These are phyloP conservation scores for Hippocampus abdominalis DNA, from an alignment of 2,113 vertebrate species.

Conservation along the genomic window DNA sequence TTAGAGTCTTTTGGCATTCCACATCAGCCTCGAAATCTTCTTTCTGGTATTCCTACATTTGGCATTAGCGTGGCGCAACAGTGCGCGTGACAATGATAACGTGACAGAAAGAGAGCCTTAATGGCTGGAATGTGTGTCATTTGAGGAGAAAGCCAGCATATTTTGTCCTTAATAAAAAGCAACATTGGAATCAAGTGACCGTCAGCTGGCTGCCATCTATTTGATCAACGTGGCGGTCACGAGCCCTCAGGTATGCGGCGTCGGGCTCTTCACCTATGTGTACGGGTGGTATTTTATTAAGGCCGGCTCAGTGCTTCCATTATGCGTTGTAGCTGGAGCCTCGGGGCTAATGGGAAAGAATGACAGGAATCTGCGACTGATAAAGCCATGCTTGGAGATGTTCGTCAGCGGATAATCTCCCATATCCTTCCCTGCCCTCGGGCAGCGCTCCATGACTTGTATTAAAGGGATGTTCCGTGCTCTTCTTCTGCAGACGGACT, in stretches of 20 bases:
- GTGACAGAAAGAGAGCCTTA: conserved; percentile 12
- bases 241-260: conserved; percentile 82
- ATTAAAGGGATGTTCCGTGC: conserved; percentile 3
- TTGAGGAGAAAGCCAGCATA: conserved; percentile 13
- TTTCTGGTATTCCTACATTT: background rate
- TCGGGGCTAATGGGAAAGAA: conserved; percentile 67
- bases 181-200: conserved; percentile 84
- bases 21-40: background rate
- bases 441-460: conserved; percentile 20
- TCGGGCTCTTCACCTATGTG: conserved; percentile 29
- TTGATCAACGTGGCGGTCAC: conserved; percentile 79
- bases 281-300: conserved; percentile 11
- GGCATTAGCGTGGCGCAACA: background rate
- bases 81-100: background rate
- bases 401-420: conserved; percentile 66
- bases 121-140: conserved; percentile 23
- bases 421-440: conserved; percentile 59
- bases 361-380: conserved; percentile 70
- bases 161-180: conserved; percentile 79
- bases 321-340: conserved; percentile 32
- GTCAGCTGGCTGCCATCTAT: conserved; percentile 83
- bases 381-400: conserved; percentile 69
- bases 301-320: conserved; percentile 26
- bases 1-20: background rate
- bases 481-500: conserved; percentile 35